Evolutionary conservation across 1,140 invertebrate genomes (phyloP).

Genomic region (Drosophila pseudoobscura): DNA sequence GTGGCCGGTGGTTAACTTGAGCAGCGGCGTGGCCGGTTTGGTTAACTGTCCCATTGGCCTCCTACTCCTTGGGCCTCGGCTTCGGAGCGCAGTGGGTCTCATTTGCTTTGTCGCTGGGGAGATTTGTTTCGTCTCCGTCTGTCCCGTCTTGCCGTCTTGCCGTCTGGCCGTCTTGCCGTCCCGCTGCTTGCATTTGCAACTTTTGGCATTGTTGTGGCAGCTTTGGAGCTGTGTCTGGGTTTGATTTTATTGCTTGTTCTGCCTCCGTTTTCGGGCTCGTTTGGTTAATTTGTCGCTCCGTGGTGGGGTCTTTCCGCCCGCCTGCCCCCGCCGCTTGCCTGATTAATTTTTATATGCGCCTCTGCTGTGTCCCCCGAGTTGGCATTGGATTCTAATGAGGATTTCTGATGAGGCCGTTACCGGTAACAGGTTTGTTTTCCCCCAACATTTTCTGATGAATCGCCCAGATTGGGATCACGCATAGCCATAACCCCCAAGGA

Average conservation of each 20-base stretch:
- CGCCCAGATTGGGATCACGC: no score
- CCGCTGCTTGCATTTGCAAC: slow-evolving; percentile 61
- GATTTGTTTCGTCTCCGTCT: slow-evolving; percentile 52
- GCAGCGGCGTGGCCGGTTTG: slow-evolving; percentile 51
- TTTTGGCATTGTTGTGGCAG: slow-evolving; percentile 50
- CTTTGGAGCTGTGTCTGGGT: slow-evolving; percentile 20
- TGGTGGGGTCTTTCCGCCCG: slow-evolving; percentile 42
- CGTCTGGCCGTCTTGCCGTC: slow-evolving; percentile 4
- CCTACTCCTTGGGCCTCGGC: slow-evolving; percentile 16
- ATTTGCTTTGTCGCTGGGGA: slow-evolving; percentile 76
- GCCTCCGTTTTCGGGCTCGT: slow-evolving; percentile 48
- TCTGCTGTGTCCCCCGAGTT: slow-evolving; percentile 29
- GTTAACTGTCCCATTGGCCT: slow-evolving; percentile 59
- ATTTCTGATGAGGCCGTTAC: slow-evolving; percentile 27
- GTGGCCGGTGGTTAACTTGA: slow-evolving; percentile 1
- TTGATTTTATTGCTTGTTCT: slow-evolving; percentile 60
- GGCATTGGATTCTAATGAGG: slow-evolving; percentile 51
- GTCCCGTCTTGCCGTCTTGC: background rate
- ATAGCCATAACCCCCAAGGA: no score
- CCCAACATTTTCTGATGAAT: no score
- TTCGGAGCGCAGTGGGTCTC: slow-evolving; percentile 54
- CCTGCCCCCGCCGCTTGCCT: slow-evolving; percentile 36
- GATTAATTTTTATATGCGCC: slow-evolving; percentile 57
- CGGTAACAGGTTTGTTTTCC: slow-evolving; percentile 20
- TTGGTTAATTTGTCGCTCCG: slow-evolving; percentile 61